phyloP scores from a whole-genome alignment of 2,888 invertebrate species.

The Zhuqinia jingwanae region DNA sequence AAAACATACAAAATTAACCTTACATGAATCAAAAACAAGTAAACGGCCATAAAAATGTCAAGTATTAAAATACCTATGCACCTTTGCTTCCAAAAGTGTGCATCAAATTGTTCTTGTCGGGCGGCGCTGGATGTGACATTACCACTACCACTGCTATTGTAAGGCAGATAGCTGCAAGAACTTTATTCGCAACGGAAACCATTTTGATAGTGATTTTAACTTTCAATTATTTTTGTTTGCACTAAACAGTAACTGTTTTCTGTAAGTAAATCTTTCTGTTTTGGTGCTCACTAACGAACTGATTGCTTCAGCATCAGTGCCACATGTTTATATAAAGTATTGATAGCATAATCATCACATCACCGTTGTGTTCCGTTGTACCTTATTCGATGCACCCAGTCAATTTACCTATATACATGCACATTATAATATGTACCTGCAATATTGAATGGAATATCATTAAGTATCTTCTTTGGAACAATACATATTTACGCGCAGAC shows the following conservation, averaged over 20 bases:
- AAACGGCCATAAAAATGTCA: neutral
- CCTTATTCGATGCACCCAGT: neutral
- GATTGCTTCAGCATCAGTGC: neutral
- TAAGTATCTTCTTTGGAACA: neutral
- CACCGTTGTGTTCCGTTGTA: neutral
- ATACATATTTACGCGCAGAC: neutral
- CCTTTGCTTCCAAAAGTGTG: constrained; percentile 71
- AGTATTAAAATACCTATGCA: constrained; percentile 20
- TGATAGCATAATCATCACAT: neutral
- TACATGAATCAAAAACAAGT: no score
- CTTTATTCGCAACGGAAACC: neutral
- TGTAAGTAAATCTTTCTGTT: neutral
- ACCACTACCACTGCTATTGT: neutral
- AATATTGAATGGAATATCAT: neutral
- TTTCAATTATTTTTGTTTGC: neutral
- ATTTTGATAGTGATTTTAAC: neutral
- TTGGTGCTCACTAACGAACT: constrained; percentile 9
- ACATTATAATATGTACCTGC: neutral
- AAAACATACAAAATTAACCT: no score
- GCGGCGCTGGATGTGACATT: neutral
- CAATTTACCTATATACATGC: neutral
- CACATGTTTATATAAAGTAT: constrained; percentile 47
- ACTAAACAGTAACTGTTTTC: neutral
- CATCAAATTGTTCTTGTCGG: constrained; percentile 62
- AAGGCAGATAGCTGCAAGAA: neutral